Percentiles rank a stretch among this genome's conserved stretches.
phyloP scores from a whole-genome alignment of 2,797 vertebrate species.

The Cephalopachus bancanus region DNA sequence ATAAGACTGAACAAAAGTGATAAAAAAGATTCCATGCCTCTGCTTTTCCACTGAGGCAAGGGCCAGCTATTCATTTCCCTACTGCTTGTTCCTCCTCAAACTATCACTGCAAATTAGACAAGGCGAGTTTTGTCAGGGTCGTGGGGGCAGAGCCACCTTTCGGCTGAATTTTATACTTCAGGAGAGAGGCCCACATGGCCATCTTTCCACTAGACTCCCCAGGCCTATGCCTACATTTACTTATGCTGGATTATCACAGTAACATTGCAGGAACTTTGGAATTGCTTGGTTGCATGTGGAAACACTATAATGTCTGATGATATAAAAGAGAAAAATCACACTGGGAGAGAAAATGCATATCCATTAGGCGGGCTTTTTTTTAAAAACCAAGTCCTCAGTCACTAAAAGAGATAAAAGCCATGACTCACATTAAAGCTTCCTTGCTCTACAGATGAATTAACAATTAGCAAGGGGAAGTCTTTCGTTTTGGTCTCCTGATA shows the following conservation, averaged over 20 bases:
- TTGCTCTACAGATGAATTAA: conserved; percentile 83
- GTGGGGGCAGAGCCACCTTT: neutral
- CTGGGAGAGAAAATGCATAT: conserved; percentile 65
- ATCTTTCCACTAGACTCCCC: neutral
- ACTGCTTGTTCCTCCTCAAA: neutral
- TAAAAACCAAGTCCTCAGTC: conserved; percentile 71
- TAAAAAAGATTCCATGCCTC: neutral
- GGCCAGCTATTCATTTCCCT: neutral
- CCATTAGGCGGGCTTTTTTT: neutral
- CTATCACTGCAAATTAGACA: neutral
- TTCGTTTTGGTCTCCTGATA: conserved; percentile 78
- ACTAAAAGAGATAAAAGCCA: conserved; percentile 84
- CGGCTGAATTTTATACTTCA: neutral
- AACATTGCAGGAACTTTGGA: neutral
- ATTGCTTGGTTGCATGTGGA: neutral
- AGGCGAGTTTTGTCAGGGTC: too few relatives aligned
- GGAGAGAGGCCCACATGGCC: neutral
- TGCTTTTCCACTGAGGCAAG: neutral
- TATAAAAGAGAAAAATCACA: conserved; percentile 1
- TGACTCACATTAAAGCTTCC: conserved; percentile 79
- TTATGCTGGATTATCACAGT: neutral
- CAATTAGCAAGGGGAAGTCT: conserved; percentile 82
- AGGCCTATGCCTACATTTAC: neutral
- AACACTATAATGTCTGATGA: neutral
- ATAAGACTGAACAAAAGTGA: neutral